A percentile compares a stretch with the other conserved stretches of the same genome.
Conservation (phyloP, 2,888 invertebrate genomes). For the Formica aserva region DNA sequence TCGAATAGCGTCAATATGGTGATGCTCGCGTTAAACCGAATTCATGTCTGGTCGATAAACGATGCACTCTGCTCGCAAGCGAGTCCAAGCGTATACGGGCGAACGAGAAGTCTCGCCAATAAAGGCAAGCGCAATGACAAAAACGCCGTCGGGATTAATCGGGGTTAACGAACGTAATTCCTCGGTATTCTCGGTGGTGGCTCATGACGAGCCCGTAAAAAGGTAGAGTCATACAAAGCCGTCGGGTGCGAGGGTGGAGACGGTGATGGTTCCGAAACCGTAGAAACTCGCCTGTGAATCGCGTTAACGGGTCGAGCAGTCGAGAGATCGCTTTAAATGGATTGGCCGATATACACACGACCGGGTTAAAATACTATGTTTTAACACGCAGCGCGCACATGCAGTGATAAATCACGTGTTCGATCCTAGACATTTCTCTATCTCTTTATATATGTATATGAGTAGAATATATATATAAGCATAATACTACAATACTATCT, state of each 20-base stretch:
- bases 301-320: conserved; percentile 47
- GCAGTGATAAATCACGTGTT: conserved; percentile 12
- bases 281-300: conserved; percentile 60
- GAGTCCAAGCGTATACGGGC: conserved; percentile 45
- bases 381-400: neutral
- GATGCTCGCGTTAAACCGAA: conserved; percentile 12
- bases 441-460: neutral
- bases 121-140: conserved; percentile 66
- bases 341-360: conserved; percentile 82
- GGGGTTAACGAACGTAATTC: conserved; percentile 73
- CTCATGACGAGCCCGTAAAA: conserved; percentile 34
- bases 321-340: conserved; percentile 77
- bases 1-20: neutral
- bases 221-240: conserved; percentile 14
- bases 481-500: too few species aligned
- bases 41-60: conserved; percentile 35
- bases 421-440: neutral
- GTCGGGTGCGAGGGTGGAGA: neutral
- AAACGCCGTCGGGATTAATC: conserved; percentile 71
- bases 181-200: conserved; percentile 58
- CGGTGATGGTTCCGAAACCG: conserved; percentile 60
- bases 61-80: conserved; percentile 25
- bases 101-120: conserved; percentile 59
- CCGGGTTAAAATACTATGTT: conserved; percentile 35
- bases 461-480: too few species aligned